Base-by-base conservation (phyloP, 35 echinoderm and acorn worm genomes). In the Apostichopus californicus region DNA sequence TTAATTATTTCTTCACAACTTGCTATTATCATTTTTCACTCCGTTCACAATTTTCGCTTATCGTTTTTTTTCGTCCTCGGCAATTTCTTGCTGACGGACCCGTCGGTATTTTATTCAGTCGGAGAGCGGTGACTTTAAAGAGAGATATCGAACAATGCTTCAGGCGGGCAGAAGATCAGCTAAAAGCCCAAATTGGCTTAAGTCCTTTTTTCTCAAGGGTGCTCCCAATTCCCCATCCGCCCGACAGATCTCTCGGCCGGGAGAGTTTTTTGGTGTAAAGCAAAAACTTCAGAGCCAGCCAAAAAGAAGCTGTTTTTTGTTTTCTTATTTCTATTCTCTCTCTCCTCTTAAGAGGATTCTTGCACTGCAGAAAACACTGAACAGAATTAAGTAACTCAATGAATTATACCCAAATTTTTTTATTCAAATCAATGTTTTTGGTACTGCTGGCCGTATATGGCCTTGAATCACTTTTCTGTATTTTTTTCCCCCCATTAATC, bases 121-220 rank as follows among this genome's bases (percentile, higher is more conserved):
- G 13, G 14, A 58, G 54, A 84, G 22, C 55, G 57, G 53, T 59
- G 57, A 84, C 17, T 57, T 84, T 84, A 84, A 58, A 84, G 56
- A 15, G 9, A 84, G 81, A 84, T 84, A 84, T 58, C 55, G 57
- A 59, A 84, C 54, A 84, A 58, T 58, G 81, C 81, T 58, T 14
- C 53, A 6, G 81, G 81, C 81, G 57, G 20, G 20, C 18, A 15
- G 20, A 46, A 18, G 55, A 8, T 85, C 21, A 24, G 58, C 20
- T 14, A 59, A 23, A 85, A 56, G 58, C 12, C 81, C 55, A 59
- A 75, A 75, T 75, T 75, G 71, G 14, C 7, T n/a, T 75, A 75
- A 75, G 71, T 18, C 71, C 7, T 75, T 75, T 75, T 75, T 75
- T 75, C 71, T 75, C 71, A n/a, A 20, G 71, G 71, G 71, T 75